These are phyloP conservation scores for Seriola aureovittata DNA, from an alignment of 2,113 vertebrate species.

Conservation along the genomic window DNA sequence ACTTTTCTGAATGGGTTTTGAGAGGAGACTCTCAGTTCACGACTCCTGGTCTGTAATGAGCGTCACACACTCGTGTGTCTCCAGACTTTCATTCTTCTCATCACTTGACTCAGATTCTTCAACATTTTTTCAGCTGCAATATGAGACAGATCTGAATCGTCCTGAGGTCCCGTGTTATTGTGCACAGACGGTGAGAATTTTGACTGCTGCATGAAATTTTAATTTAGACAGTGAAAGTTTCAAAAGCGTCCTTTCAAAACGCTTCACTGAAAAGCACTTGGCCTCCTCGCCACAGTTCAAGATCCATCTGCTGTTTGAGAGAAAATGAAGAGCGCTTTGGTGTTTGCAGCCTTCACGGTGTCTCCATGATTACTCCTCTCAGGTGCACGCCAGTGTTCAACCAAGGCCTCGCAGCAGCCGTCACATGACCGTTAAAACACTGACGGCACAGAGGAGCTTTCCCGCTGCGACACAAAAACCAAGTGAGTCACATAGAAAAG, in stretches of 20 bases:
- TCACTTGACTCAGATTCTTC: background rate
- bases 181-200: background rate
- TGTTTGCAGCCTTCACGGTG: constrained; percentile 2
- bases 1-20: background rate
- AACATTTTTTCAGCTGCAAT: background rate
- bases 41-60: background rate
- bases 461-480: background rate
- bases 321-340: constrained; percentile 11
- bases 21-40: background rate
- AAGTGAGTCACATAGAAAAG: no score
- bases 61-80: background rate
- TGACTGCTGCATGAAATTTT: constrained; percentile 5
- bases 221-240: constrained; percentile 6
- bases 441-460: background rate
- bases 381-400: constrained; percentile 21
- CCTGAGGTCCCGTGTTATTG: background rate
- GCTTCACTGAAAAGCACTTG: constrained; percentile 23
- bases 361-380: constrained; percentile 1
- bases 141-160: constrained; percentile 7
- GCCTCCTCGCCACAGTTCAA: constrained; percentile 26
- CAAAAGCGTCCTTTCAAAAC: constrained; percentile 38
- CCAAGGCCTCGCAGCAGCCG: background rate
- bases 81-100: background rate
- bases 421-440: constrained; percentile 10
- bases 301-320: background rate